Evolutionary conservation across 2,888 invertebrate species (phyloP).

Genomic region (Drosophila pseudotakahashii): DNA sequence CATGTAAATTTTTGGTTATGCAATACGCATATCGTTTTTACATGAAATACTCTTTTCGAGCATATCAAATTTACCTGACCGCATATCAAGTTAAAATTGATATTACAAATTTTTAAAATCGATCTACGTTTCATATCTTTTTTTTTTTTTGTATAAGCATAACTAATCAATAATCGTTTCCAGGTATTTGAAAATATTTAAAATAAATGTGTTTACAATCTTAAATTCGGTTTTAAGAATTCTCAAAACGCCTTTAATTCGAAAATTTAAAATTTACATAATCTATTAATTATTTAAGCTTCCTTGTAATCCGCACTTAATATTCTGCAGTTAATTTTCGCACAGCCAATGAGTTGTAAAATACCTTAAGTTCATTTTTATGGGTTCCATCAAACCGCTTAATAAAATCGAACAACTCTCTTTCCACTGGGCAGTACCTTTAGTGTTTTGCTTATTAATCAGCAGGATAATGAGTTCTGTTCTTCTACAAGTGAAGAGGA

Average conservation of each 20-base stretch:
- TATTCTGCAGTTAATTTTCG: background rate
- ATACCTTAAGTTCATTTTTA: background rate
- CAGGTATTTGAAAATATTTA: no score
- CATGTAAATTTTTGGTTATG: no score
- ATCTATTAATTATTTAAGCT: background rate
- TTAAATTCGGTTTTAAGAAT: background rate
- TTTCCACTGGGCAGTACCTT: background rate
- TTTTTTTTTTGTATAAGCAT: no score
- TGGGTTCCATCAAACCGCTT: background rate
- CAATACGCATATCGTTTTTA: no score
- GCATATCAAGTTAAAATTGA: no score
- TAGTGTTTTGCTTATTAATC: constrained; percentile 41
- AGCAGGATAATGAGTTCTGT: constrained; percentile 42
- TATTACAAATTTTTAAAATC: no score
- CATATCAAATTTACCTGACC: no score
- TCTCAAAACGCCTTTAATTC: background rate
- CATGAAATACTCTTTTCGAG: no score
- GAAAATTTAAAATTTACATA: background rate
- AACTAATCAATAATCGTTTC: no score
- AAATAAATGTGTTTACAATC: no score
- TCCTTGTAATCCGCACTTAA: background rate
- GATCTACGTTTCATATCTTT: no score
- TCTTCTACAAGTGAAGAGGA: constrained; percentile 1
- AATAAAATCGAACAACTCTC: background rate
- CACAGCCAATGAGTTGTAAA: background rate